These are phyloP conservation scores for Candidula unifasciata DNA, from an alignment of 2,888 invertebrate genomes.

Conservation along the genomic window DNA sequence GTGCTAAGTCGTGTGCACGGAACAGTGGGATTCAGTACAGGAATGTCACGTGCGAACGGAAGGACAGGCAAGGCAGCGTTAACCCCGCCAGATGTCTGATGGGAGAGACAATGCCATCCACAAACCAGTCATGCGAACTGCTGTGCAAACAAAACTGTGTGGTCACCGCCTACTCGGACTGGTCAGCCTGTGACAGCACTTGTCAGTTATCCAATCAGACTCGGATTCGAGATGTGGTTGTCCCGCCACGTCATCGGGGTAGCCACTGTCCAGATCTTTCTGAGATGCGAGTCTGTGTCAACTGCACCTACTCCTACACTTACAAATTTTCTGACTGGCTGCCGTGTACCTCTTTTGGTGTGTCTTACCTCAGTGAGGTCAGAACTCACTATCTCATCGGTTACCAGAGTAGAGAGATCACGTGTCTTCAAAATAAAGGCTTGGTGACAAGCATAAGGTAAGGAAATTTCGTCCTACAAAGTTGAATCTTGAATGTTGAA, in stretches of 20 bases:
- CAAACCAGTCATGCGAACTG: constrained; percentile 79
- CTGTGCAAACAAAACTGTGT: constrained; percentile 83
- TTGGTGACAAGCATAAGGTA: constrained; percentile 60
- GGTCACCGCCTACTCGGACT: constrained; percentile 82
- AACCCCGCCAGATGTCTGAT: constrained; percentile 45
- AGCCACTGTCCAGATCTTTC: constrained; percentile 69
- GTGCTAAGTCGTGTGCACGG: constrained; percentile 59
- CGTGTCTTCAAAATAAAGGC: constrained; percentile 67
- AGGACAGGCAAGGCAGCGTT: constrained; percentile 55
- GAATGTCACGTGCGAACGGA: constrained; percentile 66
- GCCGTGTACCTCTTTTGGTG: constrained; percentile 59
- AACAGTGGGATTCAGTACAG: constrained; percentile 63
- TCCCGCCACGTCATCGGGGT: constrained; percentile 68
- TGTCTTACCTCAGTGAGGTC: constrained; percentile 49
- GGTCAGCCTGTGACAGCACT: constrained; percentile 81
- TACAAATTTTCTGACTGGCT: constrained; percentile 66
- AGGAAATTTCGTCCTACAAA: constrained; percentile 51
- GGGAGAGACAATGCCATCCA: constrained; percentile 72
- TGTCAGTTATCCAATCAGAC: constrained; percentile 64
- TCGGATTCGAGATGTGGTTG: constrained; percentile 65
- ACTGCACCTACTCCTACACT: constrained; percentile 65
- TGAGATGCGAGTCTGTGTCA: constrained; percentile 69
- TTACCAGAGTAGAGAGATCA: constrained; percentile 66
- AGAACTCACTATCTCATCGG: constrained; percentile 65
- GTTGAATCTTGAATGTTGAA: too few species aligned